phyloP scores from a whole-genome alignment of 2,888 invertebrate species.

The Halictus ligatus region DNA sequence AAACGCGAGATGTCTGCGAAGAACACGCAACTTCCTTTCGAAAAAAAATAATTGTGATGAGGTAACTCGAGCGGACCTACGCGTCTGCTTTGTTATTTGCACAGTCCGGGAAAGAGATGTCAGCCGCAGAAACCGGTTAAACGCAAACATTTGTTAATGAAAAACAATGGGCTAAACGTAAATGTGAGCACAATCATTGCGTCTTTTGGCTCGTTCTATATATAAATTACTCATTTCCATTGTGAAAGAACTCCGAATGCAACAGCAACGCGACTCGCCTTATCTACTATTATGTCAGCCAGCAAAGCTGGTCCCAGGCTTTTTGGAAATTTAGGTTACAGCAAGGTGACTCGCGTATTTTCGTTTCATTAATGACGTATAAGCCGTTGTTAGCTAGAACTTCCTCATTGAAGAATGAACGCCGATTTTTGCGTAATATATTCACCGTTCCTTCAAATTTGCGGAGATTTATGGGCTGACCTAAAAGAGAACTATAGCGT shows the following conservation, averaged over 20 bases:
- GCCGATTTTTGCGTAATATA: neutral
- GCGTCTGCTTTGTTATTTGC: neutral
- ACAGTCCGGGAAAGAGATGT: neutral
- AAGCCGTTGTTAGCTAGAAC: neutral
- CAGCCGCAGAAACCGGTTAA: neutral
- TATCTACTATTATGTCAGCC: constrained; percentile 4
- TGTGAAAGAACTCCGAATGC: neutral
- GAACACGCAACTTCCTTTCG: neutral
- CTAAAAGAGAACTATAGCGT: neutral
- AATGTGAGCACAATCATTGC: neutral
- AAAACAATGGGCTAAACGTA: neutral
- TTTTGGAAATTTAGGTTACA: neutral
- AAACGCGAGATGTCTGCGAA: neutral
- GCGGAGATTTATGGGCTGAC: neutral
- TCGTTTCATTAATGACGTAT: neutral
- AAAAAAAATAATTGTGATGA: neutral
- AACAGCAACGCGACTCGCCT: neutral
- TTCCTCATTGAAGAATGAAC: neutral
- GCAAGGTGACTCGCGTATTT: neutral
- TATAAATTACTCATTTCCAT: neutral
- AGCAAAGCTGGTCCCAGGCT: neutral
- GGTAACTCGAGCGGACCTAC: neutral
- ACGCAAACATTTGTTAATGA: neutral
- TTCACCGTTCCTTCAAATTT: neutral
- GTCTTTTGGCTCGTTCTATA: neutral